Evolutionary conservation across 2,113 vertebrate species (phyloP), one percentile per base, ranked within the genome.

Genomic region (Cebus imitator): DNA sequence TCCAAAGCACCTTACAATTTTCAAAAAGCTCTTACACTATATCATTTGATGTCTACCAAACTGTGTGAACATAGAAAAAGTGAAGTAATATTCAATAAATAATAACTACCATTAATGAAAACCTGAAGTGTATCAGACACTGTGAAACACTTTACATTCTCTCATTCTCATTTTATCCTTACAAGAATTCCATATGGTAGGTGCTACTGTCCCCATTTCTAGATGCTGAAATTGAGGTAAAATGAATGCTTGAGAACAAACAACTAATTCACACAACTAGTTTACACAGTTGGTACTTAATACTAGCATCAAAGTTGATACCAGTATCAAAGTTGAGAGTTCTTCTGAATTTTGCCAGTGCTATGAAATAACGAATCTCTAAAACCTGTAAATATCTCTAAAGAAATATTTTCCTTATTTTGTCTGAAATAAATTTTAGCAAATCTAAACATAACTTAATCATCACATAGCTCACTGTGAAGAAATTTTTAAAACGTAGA

Each of bases 61-160:
- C 3, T 75, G 32, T 27, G 43, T 52, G 72, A 96, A 87, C 25
- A 18, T 32, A 83, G 45, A 17, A 92, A 96, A 75, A 27, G 9
- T n/a, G 27, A 94, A 91, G 35, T 84, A 32, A 89, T 58, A 94
- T 43, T 84, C 87, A 91, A 82, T 90, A 35, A 94, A 48, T 79
- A 48, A 57, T 58, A 7, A 4, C 14, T 80, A 35, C 80, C 30
- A 78, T 30, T 43, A 76, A 50, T 78, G 70, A 95, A 50, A 94
- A 72, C 4, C 25, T 79, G 64, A 6, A 78, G 57, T 13, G 37
- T 70, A 70, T 87, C 11, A 55, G 40, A 81, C 25, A 78, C 1
- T 72, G 10, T 52, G 70, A 79, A 72, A 52, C 50, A 85, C 40
- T 58, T 86, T 37, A 70, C 80, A 90, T 75, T 82, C 25, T 75